A percentile compares a stretch with the other conserved stretches of the same genome.
Evolutionary conservation across 2,797 vertebrate genomes (phyloP).

Genomic region (Heterohyrax brucei): DNA sequence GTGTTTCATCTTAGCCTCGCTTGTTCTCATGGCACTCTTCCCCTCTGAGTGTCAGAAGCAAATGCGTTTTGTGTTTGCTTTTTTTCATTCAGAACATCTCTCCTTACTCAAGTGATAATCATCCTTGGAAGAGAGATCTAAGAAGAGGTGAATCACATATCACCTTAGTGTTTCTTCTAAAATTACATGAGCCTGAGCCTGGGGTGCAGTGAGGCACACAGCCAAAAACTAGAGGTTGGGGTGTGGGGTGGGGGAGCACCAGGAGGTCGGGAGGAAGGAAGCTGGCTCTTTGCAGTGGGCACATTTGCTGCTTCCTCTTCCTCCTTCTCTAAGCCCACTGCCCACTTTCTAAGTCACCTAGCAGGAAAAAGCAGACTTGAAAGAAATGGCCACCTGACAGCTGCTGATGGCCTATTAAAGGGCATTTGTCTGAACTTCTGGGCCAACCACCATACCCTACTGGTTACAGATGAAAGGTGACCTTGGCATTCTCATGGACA

Average conservation of each 20-base stretch:
- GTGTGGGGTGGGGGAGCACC: not conserved
- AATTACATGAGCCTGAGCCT: slow-evolving; percentile 80
- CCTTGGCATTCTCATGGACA: not conserved
- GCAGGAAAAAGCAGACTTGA: slow-evolving; percentile 52
- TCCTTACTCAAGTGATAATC: slow-evolving; percentile 75
- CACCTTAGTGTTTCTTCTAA: slow-evolving; percentile 76
- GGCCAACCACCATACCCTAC: not conserved
- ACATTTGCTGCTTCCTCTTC: not conserved
- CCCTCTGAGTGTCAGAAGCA: not conserved
- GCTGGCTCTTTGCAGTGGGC: not conserved
- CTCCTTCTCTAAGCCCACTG: not conserved
- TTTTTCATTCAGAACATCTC: slow-evolving; percentile 66
- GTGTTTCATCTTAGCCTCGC: not conserved
- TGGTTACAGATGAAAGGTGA: not conserved
- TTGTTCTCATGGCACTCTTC: not conserved
- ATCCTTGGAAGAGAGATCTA: slow-evolving; percentile 67
- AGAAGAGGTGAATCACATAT: slow-evolving; percentile 72
- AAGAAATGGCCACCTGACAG: slow-evolving; percentile 4
- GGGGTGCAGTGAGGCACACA: slow-evolving; percentile 33
- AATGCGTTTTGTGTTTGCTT: not conserved
- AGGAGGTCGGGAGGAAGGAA: not conserved
- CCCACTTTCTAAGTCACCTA: not conserved
- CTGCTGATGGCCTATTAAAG: slow-evolving; percentile 44
- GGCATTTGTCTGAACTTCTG: not conserved
- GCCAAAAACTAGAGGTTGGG: slow-evolving; percentile 45